These are phyloP conservation scores for Eumaeus atala DNA, from an alignment of 1,140 invertebrate species.

Conservation along the genomic window DNA sequence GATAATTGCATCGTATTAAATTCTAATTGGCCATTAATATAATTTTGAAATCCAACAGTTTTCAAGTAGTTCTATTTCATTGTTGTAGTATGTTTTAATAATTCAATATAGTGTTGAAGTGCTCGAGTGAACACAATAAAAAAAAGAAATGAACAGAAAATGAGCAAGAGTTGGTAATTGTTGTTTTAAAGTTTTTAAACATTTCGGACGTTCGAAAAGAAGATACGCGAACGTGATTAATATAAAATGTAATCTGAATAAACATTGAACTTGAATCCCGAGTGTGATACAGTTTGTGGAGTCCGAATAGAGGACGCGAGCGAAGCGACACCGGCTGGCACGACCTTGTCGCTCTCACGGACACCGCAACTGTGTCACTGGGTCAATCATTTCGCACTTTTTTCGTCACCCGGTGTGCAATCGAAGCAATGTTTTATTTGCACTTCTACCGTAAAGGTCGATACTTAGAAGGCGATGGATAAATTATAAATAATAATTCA, in stretches of 20 bases:
- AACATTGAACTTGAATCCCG: conserved; percentile 21
- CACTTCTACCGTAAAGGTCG: conserved; percentile 11
- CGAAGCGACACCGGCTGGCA: conserved; percentile 24
- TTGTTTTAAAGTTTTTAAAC: no score
- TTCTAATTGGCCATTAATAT: no score
- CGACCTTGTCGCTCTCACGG: conserved; percentile 54
- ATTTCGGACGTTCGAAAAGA: no score
- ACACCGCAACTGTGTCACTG: conserved; percentile 52
- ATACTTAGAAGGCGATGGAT: neutral
- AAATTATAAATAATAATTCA: no score
- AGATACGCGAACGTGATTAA: neutral
- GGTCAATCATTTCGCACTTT: conserved; percentile 56
- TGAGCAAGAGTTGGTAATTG: no score
- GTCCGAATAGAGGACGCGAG: conserved; percentile 17
- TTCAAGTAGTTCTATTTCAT: no score
- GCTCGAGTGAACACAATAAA: no score
- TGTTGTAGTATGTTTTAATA: no score
- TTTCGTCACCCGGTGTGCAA: conserved; percentile 24
- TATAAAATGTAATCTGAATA: neutral
- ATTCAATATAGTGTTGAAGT: no score
- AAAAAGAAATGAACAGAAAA: no score
- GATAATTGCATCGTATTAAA: no score
- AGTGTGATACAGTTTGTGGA: neutral
- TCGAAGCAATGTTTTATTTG: conserved; percentile 12
- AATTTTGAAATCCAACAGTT: no score